Base-by-base conservation (phyloP, 2,113 vertebrate species). In the Platysteira castanea region DNA sequence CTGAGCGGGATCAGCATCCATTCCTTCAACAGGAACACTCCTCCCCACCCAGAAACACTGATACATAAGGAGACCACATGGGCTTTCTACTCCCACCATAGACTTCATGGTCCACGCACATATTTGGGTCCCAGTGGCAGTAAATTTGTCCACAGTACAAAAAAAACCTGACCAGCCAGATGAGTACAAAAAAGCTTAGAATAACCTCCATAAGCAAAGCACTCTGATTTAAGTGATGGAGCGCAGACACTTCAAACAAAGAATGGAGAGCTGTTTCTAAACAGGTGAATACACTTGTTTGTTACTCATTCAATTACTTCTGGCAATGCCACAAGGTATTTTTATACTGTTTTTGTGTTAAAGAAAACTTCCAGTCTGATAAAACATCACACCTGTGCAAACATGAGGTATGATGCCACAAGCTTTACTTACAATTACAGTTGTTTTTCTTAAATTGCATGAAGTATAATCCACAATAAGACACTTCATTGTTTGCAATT, bases 321-420 rank as follows among this genome's bases (percentile, higher is more conserved):
- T 71, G 67, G 91, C 90, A 87, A 41, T 8, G 35, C 17, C 12
- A 13, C 68, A 78, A 76, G 64, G 60, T 78, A 79, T 74, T 95
- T 94, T 65, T 85, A 88, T 74, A 63, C 84, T 93, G 59, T 82
- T 89, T 70, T 74, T 87, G 76, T 81, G 76, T 53, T 80, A 97
- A 87, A 92, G 89, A 86, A 68, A 91, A 46, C 85, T 97, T 95
- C 94, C 94, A 93, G 49, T 95, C 75, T 97, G 97, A 97, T 95
- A 88, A 93, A 97, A 84, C 8, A 89, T 87, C 94, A 83, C 97
- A 98, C 97, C 97, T 98, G 98, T 96, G 79, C 89, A 97, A 97
- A 97, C 97, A 97, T 67, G 77, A 92, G 83, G 83, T 92, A 95
- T 56, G 92, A 79, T 86, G 76, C 90, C 89, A 88, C 97, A 96